Evolutionary conservation across 2,113 vertebrate species (phyloP).

Genomic region (Gymnobelideus leadbeateri): DNA sequence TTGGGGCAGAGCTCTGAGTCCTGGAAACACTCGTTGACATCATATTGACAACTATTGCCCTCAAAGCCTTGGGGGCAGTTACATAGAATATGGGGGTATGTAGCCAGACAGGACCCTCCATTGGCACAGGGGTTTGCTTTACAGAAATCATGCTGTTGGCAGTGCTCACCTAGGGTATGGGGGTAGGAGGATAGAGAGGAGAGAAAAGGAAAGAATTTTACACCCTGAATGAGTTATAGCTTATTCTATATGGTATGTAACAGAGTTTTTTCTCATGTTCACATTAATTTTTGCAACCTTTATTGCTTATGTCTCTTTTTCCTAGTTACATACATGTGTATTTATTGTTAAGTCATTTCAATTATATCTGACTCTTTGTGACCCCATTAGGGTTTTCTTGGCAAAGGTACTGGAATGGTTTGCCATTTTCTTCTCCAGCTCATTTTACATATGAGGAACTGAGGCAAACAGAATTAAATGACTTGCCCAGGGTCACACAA

Average conservation of each 20-base stretch:
- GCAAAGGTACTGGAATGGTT: no score
- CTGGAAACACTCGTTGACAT: slow-evolving; percentile 80
- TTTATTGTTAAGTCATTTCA: neutral
- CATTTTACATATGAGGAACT: no score
- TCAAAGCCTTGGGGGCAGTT: slow-evolving; percentile 77
- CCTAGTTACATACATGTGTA: neutral
- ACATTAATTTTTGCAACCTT: neutral
- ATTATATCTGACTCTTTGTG: no score
- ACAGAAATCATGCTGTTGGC: slow-evolving; percentile 80
- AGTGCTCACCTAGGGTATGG: slow-evolving; percentile 75
- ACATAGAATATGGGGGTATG: slow-evolving; percentile 80
- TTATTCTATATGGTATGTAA: no score
- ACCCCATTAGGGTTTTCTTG: no score
- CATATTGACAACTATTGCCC: slow-evolving; percentile 76
- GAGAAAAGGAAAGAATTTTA: neutral
- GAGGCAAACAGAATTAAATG: no score
- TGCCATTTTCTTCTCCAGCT: no score
- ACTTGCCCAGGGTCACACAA: no score
- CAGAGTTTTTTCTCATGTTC: neutral
- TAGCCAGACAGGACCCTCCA: slow-evolving; percentile 79
- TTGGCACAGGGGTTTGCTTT: slow-evolving; percentile 80
- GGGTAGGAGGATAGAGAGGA: neutral
- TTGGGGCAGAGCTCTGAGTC: slow-evolving; percentile 70
- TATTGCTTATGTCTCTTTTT: no score
- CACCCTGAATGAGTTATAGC: accelerated